These are phyloP conservation scores for Triplophysa bombifrons DNA, from an alignment of 2,797 vertebrate genomes.

Conservation along the genomic window DNA sequence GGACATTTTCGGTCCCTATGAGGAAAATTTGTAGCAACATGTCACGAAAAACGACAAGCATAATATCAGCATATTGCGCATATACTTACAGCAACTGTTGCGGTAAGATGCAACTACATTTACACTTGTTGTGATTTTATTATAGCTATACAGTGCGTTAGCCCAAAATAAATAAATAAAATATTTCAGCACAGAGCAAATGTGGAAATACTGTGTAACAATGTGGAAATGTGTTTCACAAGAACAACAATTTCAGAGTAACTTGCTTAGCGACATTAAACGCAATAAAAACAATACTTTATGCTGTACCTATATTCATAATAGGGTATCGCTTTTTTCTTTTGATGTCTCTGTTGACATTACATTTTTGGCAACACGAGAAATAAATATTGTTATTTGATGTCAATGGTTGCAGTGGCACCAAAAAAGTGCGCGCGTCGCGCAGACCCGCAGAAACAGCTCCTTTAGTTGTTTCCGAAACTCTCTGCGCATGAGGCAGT, in stretches of 20 bases:
- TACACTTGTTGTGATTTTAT: not conserved
- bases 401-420: too few species aligned
- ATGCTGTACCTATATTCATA: too few species aligned
- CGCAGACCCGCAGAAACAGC: slow-evolving; percentile 63
- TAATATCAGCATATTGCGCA: too few species aligned
- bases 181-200: too few species aligned
- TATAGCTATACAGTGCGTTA: not conserved
- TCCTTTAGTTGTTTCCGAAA: slow-evolving; percentile 72
- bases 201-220: not conserved
- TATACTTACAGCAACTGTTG: too few species aligned
- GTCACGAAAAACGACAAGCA: too few species aligned
- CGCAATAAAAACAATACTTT: too few species aligned
- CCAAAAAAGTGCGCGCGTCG: not conserved
- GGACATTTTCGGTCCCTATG: too few species aligned
- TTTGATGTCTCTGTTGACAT: not conserved
- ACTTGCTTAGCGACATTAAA: not conserved
- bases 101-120: not conserved
- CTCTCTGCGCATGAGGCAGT: slow-evolving; percentile 78
- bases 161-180: not conserved
- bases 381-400: too few species aligned
- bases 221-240: too few species aligned
- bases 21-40: too few species aligned
- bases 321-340: not conserved
- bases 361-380: not conserved
- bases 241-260: not conserved